A percentile compares a stretch with the other conserved stretches of the same genome.
These are phyloP conservation scores for Plutomurus gul DNA, from an alignment of 1,140 invertebrate species.

Conservation along the genomic window DNA sequence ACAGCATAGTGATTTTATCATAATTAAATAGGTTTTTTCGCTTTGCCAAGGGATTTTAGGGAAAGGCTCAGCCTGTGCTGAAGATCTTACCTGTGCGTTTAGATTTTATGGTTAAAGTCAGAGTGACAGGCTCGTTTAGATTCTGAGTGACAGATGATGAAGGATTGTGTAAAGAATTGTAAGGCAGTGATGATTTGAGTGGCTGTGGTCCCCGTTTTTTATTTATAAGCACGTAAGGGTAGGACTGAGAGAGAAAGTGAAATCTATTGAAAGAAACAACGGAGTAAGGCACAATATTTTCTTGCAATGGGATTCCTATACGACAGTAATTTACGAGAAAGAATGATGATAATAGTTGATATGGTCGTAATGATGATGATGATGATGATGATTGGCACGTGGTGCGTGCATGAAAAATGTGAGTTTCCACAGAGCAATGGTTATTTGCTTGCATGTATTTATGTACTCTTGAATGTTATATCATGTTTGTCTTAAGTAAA, in stretches of 20 bases:
- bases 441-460: background rate
- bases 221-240: background rate
- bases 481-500: background rate
- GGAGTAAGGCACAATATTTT: background rate
- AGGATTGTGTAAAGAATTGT: slow-evolving; percentile 14
- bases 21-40: too few species aligned
- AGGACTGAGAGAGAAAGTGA: background rate
- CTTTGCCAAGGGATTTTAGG: too few species aligned
- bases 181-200: background rate
- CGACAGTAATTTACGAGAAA: background rate
- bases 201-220: background rate
- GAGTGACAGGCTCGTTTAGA: too few species aligned
- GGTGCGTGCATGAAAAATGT: slow-evolving; percentile 23
- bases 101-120: background rate
- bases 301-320: background rate
- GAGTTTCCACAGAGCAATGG: too few species aligned
- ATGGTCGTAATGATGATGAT: background rate
- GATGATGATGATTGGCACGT: slow-evolving; percentile 26
- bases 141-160: slow-evolving; percentile 13
- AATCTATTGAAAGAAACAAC: background rate
- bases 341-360: background rate
- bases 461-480: background rate
- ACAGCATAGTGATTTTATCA: too few species aligned
- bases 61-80: too few species aligned
- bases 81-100: too few species aligned